phyloP scores from a whole-genome alignment of 2,888 invertebrate genomes.

The Graphium colonna region DNA sequence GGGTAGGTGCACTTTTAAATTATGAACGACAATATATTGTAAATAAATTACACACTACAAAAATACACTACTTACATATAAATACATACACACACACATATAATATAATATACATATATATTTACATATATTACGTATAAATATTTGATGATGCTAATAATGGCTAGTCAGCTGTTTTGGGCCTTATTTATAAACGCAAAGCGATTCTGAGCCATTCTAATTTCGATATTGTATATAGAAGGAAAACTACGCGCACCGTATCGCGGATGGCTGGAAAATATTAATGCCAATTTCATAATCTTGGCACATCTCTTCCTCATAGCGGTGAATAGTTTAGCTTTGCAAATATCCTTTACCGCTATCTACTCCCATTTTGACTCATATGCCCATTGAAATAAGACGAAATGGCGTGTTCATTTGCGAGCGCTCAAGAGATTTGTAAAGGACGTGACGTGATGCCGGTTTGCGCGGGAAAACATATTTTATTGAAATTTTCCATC shows the following conservation, averaged over 20 bases:
- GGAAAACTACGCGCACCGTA: slow-evolving; percentile 38
- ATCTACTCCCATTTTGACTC: slow-evolving; percentile 17
- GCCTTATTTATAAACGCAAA: too few relatives aligned
- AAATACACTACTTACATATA: too few relatives aligned
- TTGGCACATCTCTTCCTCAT: slow-evolving; percentile 55
- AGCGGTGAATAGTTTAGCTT: slow-evolving; percentile 32
- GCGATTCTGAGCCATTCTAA: too few relatives aligned
- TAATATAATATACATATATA: too few relatives aligned
- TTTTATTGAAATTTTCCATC: slow-evolving; percentile 71
- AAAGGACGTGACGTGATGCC: slow-evolving; percentile 54
- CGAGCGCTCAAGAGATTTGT: slow-evolving; percentile 53
- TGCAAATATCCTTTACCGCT: slow-evolving; percentile 1
- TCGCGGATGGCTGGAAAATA: slow-evolving; percentile 43
- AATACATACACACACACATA: too few relatives aligned
- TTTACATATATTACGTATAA: too few relatives aligned
- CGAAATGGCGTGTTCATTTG: slow-evolving; percentile 27
- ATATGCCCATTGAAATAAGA: slow-evolving; percentile 29
- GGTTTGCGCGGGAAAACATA: slow-evolving; percentile 61
- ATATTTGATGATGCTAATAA: too few relatives aligned
- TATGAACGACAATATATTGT: too few relatives aligned
- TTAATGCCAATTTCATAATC: slow-evolving; percentile 52
- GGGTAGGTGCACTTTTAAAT: too few relatives aligned
- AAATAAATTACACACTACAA: too few relatives aligned
- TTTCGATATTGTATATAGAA: too few relatives aligned
- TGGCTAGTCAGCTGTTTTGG: too few relatives aligned